Conservation (phyloP, 2,888 invertebrate genomes). For the Incurvaria masculella region DNA sequence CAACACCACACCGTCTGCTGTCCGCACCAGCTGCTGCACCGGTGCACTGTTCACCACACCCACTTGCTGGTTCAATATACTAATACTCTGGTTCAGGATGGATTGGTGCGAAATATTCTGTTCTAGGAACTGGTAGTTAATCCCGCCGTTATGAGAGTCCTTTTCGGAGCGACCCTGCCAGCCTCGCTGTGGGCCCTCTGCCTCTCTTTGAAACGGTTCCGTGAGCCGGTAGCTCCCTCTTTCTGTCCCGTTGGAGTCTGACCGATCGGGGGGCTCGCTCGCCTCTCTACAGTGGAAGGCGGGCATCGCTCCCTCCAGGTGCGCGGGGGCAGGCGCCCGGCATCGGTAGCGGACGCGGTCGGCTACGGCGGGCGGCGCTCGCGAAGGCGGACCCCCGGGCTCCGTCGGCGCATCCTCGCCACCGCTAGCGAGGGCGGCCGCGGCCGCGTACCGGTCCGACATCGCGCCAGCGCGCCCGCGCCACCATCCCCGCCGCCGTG, state of each 20-base stretch:
- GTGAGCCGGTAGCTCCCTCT: not conserved
- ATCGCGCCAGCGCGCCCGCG: conserved; percentile 74
- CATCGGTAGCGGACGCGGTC: conserved; percentile 12
- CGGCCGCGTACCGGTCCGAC: conserved; percentile 60
- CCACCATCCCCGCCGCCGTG: conserved; percentile 43
- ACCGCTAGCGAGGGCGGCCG: conserved; percentile 17
- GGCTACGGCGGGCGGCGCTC: conserved; percentile 12
- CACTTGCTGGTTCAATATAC: conserved; percentile 51
- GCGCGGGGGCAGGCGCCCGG: not conserved
- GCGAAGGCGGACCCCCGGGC: conserved; percentile 26
- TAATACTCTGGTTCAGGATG: conserved; percentile 52
- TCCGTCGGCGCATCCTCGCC: conserved; percentile 49
- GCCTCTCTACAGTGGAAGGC: not conserved
- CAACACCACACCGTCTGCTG: conserved; percentile 46
- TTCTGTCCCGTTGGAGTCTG: not conserved
- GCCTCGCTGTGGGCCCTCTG: not conserved
- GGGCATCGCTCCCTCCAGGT: not conserved
- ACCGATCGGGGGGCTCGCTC: not conserved
- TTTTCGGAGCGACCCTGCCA: conserved; percentile 5
- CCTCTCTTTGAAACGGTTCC: not conserved
- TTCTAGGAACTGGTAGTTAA: conserved; percentile 54
- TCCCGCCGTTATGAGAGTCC: conserved; percentile 21
- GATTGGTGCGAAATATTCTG: conserved; percentile 52
- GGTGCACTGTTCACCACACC: conserved; percentile 39
- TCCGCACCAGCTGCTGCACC: conserved; percentile 37